A percentile compares a stretch with the other conserved stretches of the same genome.
These are phyloP conservation scores for Syrphus vitripennis DNA, from an alignment of 2,888 invertebrate genomes.

Conservation along the genomic window DNA sequence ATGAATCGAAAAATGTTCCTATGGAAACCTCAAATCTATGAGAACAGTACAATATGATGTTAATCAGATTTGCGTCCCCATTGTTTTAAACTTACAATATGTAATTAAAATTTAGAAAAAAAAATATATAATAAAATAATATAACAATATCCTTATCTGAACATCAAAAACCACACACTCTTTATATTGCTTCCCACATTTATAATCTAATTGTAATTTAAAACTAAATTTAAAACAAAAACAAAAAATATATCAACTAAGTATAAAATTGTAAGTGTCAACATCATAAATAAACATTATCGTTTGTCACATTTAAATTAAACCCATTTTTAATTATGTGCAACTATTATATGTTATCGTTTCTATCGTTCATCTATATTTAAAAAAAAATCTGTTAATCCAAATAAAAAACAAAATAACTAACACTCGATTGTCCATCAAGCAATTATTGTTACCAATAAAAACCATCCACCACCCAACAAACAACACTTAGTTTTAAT, in stretches of 20 bases:
- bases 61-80: too few species aligned
- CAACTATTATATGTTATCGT: not conserved
- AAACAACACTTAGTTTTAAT: constrained; percentile 18
- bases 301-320: constrained; percentile 1
- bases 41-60: too few species aligned
- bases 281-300: constrained; percentile 6
- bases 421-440: not conserved
- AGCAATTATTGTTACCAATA: not conserved
- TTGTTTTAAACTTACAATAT: too few species aligned
- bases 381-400: not conserved
- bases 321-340: not conserved
- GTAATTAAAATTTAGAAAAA: too few species aligned
- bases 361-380: not conserved
- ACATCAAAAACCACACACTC: too few species aligned
- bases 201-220: not conserved
- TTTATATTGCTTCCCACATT: too few species aligned
- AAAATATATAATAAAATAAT: too few species aligned
- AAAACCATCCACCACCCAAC: not conserved
- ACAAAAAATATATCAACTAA: not conserved
- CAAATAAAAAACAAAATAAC: not conserved
- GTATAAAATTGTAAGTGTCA: not conserved
- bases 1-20: too few species aligned
- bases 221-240: not conserved
- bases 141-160: too few species aligned
- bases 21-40: too few species aligned